Evolutionary conservation across 2,888 invertebrate species (phyloP).

Genomic region (Eulithis prunata): DNA sequence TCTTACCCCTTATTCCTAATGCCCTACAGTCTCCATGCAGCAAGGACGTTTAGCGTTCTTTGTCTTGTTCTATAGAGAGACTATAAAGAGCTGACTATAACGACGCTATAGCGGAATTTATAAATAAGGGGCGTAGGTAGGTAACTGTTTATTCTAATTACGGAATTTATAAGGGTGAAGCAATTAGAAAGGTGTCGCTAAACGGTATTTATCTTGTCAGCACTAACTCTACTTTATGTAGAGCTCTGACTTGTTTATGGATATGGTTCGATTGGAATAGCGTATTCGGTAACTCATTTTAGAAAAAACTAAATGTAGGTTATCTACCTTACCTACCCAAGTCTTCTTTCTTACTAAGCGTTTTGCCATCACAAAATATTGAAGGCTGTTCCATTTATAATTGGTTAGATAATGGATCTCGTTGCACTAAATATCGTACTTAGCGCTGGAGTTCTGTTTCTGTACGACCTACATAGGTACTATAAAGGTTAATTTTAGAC

Average conservation of each 20-base stretch:
- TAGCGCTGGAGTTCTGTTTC: too few relatives aligned
- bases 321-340: too few relatives aligned
- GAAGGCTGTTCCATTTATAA: too few relatives aligned
- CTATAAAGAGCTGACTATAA: neutral
- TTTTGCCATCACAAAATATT: too few relatives aligned
- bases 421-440: too few relatives aligned
- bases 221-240: conserved; percentile 14
- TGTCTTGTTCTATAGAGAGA: neutral
- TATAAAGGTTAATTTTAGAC: too few relatives aligned
- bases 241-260: conserved; percentile 7
- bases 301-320: too few relatives aligned
- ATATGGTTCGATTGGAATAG: neutral
- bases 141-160: conserved; percentile 33
- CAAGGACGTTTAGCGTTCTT: neutral
- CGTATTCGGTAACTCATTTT: neutral
- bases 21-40: neutral
- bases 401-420: too few relatives aligned
- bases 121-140: neutral
- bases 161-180: conserved; percentile 33
- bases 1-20: conserved; percentile 6
- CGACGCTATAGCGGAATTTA: neutral
- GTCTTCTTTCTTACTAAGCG: too few relatives aligned
- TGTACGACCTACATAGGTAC: too few relatives aligned
- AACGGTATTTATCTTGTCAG: conserved; percentile 12
- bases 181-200: conserved; percentile 23